A percentile compares a stretch with the other conserved stretches of the same genome.
Conservation (phyloP, 2,888 invertebrate species). For the Parascotia fuliginaria region DNA sequence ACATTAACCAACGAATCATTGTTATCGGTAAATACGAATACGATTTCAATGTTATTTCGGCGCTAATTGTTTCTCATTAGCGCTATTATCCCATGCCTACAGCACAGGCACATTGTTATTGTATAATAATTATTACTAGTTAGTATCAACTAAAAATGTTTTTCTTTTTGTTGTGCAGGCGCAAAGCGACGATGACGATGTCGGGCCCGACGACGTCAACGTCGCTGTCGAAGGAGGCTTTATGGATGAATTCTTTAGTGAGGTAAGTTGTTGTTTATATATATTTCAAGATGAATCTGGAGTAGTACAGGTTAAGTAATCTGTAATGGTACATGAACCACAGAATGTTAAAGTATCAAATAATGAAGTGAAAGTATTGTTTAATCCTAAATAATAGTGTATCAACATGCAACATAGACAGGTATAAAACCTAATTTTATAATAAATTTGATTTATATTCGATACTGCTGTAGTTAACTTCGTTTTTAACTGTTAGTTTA, state of each 20-base stretch:
- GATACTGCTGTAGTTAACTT: no score
- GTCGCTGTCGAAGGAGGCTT: constrained; percentile 98
- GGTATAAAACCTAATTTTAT: no score
- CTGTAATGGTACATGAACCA: background rate
- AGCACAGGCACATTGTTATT: background rate
- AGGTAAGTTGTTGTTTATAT: constrained; percentile 87
- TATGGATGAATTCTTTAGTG: constrained; percentile 99
- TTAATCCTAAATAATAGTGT: no score
- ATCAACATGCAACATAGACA: no score
- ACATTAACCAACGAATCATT: background rate
- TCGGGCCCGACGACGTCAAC: constrained; percentile 97
- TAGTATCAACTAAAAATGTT: background rate
- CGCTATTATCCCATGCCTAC: background rate
- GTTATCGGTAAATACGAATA: background rate
- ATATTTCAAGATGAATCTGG: background rate
- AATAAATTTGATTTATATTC: no score
- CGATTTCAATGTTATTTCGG: background rate
- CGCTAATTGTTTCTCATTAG: background rate
- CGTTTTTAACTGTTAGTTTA: no score
- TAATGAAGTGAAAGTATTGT: no score
- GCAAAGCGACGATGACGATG: constrained; percentile 99
- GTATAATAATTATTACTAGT: no score
- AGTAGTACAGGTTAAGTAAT: background rate
- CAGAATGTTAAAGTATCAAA: no score
- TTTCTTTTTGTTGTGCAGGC: constrained; percentile 87